Conservation (phyloP, 2,797 vertebrate genomes). For the Enteromius afrohamiltoni region DNA sequence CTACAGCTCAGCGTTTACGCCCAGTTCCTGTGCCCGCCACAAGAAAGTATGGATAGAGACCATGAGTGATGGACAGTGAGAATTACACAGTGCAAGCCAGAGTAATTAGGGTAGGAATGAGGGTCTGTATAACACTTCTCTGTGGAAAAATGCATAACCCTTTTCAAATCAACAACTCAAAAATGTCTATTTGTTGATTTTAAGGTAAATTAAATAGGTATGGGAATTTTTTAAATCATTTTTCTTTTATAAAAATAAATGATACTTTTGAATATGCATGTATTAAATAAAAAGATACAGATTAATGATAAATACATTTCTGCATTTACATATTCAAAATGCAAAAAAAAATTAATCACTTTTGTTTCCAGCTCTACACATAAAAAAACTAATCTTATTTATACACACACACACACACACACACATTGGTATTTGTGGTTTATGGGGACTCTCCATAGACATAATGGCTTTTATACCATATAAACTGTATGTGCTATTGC, state of each 20-base stretch:
- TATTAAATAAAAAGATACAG: no score
- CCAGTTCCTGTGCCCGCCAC: constrained; percentile 73
- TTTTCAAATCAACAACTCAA: constrained; percentile 6
- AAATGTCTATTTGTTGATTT: background rate
- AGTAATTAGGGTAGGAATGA: constrained; percentile 34
- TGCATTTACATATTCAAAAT: background rate
- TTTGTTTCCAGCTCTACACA: no score
- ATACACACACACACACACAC: no score
- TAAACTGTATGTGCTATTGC: no score
- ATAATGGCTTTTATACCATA: no score
- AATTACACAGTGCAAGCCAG: constrained; percentile 25
- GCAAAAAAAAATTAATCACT: background rate
- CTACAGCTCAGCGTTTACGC: constrained; percentile 63
- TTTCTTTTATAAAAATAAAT: no score
- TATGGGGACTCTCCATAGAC: no score
- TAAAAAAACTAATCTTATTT: no score
- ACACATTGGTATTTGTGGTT: no score
- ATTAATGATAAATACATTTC: background rate
- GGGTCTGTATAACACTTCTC: constrained; percentile 7
- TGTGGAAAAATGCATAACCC: background rate
- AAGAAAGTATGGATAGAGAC: constrained; percentile 68
- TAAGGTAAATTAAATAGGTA: background rate
- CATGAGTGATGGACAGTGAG: constrained; percentile 45
- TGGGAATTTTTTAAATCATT: no score
- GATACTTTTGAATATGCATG: no score